These are phyloP conservation scores for Drosophila murphyi DNA, from an alignment of 1,140 invertebrate genomes.

Conservation along the genomic window DNA sequence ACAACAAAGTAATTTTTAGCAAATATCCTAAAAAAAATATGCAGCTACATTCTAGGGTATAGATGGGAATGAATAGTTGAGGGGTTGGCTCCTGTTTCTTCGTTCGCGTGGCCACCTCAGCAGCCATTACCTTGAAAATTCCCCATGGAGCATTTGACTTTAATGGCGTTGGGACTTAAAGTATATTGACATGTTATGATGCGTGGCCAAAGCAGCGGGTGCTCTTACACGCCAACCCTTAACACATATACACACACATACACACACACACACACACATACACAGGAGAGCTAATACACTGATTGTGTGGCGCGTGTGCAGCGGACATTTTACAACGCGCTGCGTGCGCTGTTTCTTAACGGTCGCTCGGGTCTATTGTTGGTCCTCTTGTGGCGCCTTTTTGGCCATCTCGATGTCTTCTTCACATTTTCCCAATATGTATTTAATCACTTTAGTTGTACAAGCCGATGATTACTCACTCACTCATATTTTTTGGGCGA, in stretches of 20 bases:
- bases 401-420: neutral
- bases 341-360: constrained; percentile 61
- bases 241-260: constrained; percentile 7
- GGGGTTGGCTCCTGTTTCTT: neutral
- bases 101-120: constrained; percentile 44
- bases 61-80: constrained; percentile 5
- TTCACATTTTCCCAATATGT: constrained; percentile 53
- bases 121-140: constrained; percentile 62
- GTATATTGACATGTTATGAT: constrained; percentile 81
- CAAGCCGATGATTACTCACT: constrained; percentile 37
- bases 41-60: constrained; percentile 18
- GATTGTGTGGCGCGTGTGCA: constrained; percentile 41
- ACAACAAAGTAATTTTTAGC: no score
- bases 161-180: constrained; percentile 65
- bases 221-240: constrained; percentile 24
- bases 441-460: constrained; percentile 72
- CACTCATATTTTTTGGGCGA: constrained; percentile 36
- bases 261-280: constrained; percentile 16
- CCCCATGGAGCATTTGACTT: constrained; percentile 77
- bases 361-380: constrained; percentile 35
- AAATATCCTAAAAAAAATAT: no score
- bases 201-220: constrained; percentile 61
- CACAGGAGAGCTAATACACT: constrained; percentile 14
- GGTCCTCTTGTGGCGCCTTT: constrained; percentile 4
- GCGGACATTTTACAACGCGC: constrained; percentile 35